Percentiles rank a stretch among this genome's conserved stretches.
phyloP scores from a whole-genome alignment of 2,113 vertebrate species.

The Phyllostomus discolor region DNA sequence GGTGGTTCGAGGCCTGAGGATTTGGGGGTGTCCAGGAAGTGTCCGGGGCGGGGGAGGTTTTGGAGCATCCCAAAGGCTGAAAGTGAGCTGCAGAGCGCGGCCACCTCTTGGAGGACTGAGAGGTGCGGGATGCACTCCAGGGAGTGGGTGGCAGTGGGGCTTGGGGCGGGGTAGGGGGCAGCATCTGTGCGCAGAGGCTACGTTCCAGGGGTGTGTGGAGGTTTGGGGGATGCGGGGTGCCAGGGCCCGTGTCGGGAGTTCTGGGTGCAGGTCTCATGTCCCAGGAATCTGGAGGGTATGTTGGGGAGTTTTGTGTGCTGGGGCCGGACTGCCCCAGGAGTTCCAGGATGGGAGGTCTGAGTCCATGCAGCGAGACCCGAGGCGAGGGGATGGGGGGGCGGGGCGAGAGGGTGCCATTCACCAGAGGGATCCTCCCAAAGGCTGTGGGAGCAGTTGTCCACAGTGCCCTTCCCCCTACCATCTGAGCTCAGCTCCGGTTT shows the following conservation, averaged over 20 bases:
- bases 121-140: background rate
- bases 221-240: background rate
- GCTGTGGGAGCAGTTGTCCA: background rate
- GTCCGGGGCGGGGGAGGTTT: background rate
- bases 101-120: background rate
- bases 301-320: background rate
- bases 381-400: background rate
- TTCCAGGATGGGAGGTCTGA: background rate
- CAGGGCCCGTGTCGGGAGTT: background rate
- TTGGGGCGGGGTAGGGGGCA: too few relatives aligned
- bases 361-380: constrained; percentile 50
- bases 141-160: background rate
- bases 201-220: background rate
- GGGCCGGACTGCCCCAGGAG: constrained; percentile 11
- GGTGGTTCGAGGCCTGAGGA: background rate
- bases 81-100: background rate
- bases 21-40: background rate
- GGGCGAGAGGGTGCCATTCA: background rate
- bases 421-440: background rate
- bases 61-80: constrained; percentile 54
- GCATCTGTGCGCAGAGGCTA: background rate
- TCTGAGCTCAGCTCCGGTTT: background rate
- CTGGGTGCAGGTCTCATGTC: constrained; percentile 37
- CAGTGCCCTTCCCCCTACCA: background rate
- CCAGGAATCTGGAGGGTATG: background rate